phyloP scores from a whole-genome alignment of 1,140 invertebrate genomes.

The Macrotrachela quadricornifera region DNA sequence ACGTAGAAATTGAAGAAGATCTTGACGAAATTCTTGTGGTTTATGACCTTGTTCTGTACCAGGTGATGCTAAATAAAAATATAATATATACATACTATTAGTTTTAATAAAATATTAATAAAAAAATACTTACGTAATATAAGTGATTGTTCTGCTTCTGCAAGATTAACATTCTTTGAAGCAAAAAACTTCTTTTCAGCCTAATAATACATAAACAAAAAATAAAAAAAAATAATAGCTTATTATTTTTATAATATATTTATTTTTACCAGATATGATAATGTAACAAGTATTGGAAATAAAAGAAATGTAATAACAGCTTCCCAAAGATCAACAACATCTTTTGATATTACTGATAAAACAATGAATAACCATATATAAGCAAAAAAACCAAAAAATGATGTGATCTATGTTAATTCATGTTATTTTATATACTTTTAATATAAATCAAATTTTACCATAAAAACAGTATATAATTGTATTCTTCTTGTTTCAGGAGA shows the following conservation, averaged over 20 bases:
- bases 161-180: conserved; percentile 10
- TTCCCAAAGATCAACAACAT: conserved; percentile 40
- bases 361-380: conserved; percentile 40
- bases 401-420: conserved; percentile 41
- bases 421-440: conserved; percentile 11
- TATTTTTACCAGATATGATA: conserved; percentile 48
- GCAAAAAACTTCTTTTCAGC: conserved; percentile 34
- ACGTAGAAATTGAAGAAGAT: too few relatives aligned
- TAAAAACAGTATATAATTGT: conserved; percentile 30
- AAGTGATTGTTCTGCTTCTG: conserved; percentile 8
- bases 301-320: conserved; percentile 39
- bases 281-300: conserved; percentile 35
- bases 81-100: not conserved
- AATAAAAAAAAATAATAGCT: not conserved
- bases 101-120: conserved; percentile 6
- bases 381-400: conserved; percentile 64
- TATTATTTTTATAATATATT: conserved; percentile 13
- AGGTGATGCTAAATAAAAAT: not conserved
- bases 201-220: not conserved
- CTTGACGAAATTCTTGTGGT: too few relatives aligned
- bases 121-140: conserved; percentile 33
- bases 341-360: conserved; percentile 20
- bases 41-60: too few relatives aligned
- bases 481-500: conserved; percentile 18
- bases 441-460: conserved; percentile 19